Evolutionary conservation across 1,140 invertebrate genomes (phyloP), one percentile per base, ranked within the genome.

Genomic region (Halictus rubicundus): DNA sequence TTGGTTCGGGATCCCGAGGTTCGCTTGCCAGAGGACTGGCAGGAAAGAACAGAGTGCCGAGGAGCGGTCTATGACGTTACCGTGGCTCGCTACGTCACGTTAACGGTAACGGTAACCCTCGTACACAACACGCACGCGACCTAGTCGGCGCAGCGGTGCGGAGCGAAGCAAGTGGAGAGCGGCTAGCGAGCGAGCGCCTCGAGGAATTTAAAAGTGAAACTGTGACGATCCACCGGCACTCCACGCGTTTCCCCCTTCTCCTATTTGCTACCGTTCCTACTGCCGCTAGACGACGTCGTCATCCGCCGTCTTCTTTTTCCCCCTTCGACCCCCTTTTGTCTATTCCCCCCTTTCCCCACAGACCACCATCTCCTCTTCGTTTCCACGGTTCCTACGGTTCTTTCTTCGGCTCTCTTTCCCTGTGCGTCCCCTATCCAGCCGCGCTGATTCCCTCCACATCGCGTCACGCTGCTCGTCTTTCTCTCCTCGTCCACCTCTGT

Each of bases 131-230:
- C 85, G 85, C 83, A 85, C 82, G 80, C 89, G 88, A 91, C 89
- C 89, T 90, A 90, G 88, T 88, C 90, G 87, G 78, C 80, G 86
- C 83, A 60, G 27, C 70, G 70, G 52, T 61, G 75, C 68, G 68
- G 68, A 80, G 64, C 63, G 78, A 37, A 72, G 82, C 79, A 70
- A 77, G 74, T 70, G 79, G 79, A 76, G 79, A 81, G 39, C 63
- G 70, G 70, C 68, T 64, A 72, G 70, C 49, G 19, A 71, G 42
- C 64, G 57, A 89, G 84, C 87, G 87, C 86, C 85, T 79, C 83
- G 81, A 87, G 88, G 90, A 91, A 92, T 92, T 92, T 91, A 91
- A 92, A 92, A 92, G 91, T 92, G 91, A 92, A 92, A 92, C 91
- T 89, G 85, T 87, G 88, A 88, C 90, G 87, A 89, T 90, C 83